phyloP scores from a whole-genome alignment of 2,113 vertebrate genomes.

The Myodes glareolus region DNA sequence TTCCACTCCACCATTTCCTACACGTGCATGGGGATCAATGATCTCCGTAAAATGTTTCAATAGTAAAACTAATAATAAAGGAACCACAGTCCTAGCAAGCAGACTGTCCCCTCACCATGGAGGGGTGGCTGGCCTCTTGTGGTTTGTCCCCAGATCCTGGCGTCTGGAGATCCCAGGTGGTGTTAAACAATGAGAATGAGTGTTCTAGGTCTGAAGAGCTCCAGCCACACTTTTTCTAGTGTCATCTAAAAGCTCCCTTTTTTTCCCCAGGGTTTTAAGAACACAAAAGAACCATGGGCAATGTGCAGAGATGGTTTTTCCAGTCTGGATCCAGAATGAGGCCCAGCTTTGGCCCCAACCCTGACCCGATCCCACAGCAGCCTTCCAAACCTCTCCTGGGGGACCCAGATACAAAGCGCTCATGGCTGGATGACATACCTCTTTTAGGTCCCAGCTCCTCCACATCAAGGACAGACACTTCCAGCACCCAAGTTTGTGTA shows the following conservation, averaged over 20 bases:
- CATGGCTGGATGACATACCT: background rate
- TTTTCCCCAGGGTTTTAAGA: background rate
- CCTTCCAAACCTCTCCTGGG: conserved; percentile 30
- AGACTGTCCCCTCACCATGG: background rate
- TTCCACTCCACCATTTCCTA: background rate
- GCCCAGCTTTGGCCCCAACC: background rate
- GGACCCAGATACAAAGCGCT: background rate
- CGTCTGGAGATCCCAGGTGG: background rate
- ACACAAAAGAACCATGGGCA: background rate
- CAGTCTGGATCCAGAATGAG: background rate
- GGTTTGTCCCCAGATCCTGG: background rate
- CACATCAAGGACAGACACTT: background rate
- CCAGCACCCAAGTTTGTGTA: background rate
- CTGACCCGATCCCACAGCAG: background rate
- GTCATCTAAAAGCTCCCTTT: background rate
- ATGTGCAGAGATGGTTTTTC: background rate
- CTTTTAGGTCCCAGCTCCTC: background rate
- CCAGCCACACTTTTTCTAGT: background rate
- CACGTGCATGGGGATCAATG: background rate
- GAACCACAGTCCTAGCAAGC: background rate
- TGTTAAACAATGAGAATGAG: background rate
- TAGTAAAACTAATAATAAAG: background rate
- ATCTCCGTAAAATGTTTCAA: background rate
- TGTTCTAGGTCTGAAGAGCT: background rate
- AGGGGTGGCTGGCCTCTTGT: background rate